Evolutionary conservation across 1,140 invertebrate species (phyloP).

Genomic region (Condylostylus longicornis): DNA sequence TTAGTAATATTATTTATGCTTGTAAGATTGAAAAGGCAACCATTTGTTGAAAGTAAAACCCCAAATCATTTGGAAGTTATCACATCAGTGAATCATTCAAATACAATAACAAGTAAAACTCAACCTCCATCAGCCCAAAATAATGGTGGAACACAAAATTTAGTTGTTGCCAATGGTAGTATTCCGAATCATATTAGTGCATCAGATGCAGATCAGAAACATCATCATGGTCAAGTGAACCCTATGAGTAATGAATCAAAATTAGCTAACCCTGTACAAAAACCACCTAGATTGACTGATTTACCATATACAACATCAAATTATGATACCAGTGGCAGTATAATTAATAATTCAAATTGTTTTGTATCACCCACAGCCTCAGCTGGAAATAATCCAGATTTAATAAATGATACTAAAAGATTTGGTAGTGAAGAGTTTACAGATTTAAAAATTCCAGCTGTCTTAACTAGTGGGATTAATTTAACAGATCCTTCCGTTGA

Average conservation of each 20-base stretch:
- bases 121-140: constrained; percentile 34
- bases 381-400: constrained; percentile 61
- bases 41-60: constrained; percentile 57
- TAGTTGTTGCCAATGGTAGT: constrained; percentile 25
- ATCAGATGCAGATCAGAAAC: background rate
- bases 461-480: constrained; percentile 4
- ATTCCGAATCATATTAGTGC: constrained; percentile 22
- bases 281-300: constrained; percentile 49
- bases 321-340: constrained; percentile 43
- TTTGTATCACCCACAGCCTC: constrained; percentile 54
- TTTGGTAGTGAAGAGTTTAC: constrained; percentile 37
- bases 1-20: constrained; percentile 57
- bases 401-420: constrained; percentile 60
- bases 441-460: constrained; percentile 17
- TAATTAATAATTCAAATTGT: constrained; percentile 40
- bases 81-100: constrained; percentile 42
- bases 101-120: constrained; percentile 32
- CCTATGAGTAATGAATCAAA: constrained; percentile 39
- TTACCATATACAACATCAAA: constrained; percentile 44
- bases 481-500: constrained; percentile 7
- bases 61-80: constrained; percentile 53
- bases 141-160: constrained; percentile 33
- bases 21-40: constrained; percentile 49
- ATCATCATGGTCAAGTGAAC: too few species aligned
- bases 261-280: constrained; percentile 48